Evolutionary conservation across 2,888 invertebrate genomes (phyloP), one percentile per base, ranked within the genome.

Genomic region (Phanerotoma sp.): DNA sequence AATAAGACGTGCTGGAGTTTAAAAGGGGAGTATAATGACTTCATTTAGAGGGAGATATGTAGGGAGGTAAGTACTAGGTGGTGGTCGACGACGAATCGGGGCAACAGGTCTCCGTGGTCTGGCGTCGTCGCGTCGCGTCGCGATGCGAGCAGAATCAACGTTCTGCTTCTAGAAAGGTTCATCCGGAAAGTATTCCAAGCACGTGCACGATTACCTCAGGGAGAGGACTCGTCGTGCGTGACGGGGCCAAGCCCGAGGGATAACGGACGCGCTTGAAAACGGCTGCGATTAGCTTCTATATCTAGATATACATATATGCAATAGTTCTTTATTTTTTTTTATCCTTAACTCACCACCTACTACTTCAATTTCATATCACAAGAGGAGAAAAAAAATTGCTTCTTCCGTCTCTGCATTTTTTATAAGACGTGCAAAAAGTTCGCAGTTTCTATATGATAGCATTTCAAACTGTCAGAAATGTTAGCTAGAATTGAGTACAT

Each of bases 71-170:
- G 20, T 37, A 37, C 18, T 25, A 30, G 22, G 49, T 28, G 35
- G 16, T 25, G 28, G 35, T 32, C 35, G 30, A 22, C 21, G 37
- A 28, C 30, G 45, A 54, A 55, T 40, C 57, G 50, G 41, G 68
- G 68, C 68, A 69, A 69, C 68, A 69, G 68, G 68, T 68, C 54
- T 63, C 63, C 58, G 56, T 56, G 54, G 61, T 57, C 51, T 59
- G 58, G 64, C 60, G 61, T 58, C 41, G 57, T 48, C 47, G 54
- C 58, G 60, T 58, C 60, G 54, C 62, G 58, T 59, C 54, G 58
- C 58, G 58, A 57, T 51, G 58, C 57, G 58, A 63, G 57, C 58
- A 56, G 57, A 63, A 63, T 62, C 58, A 42, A 56, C 55, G 37
- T 50, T 37, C 38, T 44, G 40, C 46, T 32, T 46, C 33, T 50